Conservation (phyloP, 2,888 invertebrate species). For the Antheraea yamamai region DNA sequence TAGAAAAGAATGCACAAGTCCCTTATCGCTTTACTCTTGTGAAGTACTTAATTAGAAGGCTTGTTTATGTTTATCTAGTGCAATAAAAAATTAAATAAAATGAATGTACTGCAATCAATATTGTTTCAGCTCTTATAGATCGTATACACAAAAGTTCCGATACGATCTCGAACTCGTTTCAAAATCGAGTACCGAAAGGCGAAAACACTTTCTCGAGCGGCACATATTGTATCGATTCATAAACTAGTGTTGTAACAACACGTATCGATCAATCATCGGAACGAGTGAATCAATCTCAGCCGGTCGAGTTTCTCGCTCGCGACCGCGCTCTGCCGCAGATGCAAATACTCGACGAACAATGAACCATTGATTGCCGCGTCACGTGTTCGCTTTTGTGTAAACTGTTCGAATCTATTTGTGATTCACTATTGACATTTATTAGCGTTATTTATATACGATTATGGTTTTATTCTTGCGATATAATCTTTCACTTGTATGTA, state of each 20-base stretch:
- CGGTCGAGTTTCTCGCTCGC: neutral
- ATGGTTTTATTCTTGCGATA: neutral
- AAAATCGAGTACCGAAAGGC: neutral
- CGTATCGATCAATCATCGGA: constrained; percentile 9
- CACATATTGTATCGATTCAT: constrained; percentile 22
- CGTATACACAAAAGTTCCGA: neutral
- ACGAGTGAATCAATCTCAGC: constrained; percentile 9
- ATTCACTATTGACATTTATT: constrained; percentile 3
- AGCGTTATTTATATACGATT: neutral
- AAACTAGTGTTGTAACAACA: constrained; percentile 5
- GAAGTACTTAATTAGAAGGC: too few species aligned
- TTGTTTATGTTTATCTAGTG: neutral
- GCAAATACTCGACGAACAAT: constrained; percentile 21
- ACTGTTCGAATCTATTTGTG: constrained; percentile 15
- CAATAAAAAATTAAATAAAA: neutral
- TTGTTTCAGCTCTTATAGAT: neutral
- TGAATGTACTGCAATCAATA: neutral
- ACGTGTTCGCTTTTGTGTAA: constrained; percentile 15
- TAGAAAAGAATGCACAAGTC: too few species aligned
- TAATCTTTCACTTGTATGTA: neutral
- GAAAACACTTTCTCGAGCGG: constrained; percentile 9
- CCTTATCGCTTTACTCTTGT: too few species aligned
- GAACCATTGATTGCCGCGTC: constrained; percentile 19
- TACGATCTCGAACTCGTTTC: constrained; percentile 6
- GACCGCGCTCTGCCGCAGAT: neutral